These are phyloP conservation scores for Salarias fasciatus DNA, from an alignment of 2,797 vertebrate species.

Conservation along the genomic window DNA sequence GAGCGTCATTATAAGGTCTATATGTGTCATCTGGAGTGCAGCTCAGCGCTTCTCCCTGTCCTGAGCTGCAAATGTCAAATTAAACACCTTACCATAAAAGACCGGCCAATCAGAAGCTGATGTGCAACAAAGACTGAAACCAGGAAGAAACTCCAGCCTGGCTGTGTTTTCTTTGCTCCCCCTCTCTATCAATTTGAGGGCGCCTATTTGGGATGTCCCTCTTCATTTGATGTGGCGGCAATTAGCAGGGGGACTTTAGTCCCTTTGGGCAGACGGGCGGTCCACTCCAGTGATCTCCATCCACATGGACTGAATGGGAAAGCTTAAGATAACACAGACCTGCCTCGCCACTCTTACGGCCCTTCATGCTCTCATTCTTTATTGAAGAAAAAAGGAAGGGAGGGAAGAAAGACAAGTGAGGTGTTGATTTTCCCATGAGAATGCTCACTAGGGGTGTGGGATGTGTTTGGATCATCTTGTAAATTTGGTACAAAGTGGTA, in stretches of 20 bases:
- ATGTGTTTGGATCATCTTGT: background rate
- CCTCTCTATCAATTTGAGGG: conserved; percentile 83
- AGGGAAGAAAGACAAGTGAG: conserved; percentile 56
- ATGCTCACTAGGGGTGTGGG: conserved; percentile 61
- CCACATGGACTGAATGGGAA: conserved; percentile 80
- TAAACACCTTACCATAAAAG: too few relatives aligned
- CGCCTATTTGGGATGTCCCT: conserved; percentile 80
- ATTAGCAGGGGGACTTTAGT: conserved; percentile 90
- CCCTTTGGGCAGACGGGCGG: conserved; percentile 78
- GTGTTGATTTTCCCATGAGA: conserved; percentile 89
- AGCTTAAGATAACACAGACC: conserved; percentile 78
- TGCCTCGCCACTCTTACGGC: conserved; percentile 72
- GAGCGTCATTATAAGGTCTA: too few relatives aligned
- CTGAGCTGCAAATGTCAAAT: too few relatives aligned
- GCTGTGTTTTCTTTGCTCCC: conserved; percentile 55
- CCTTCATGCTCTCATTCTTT: conserved; percentile 16
- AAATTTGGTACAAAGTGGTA: too few relatives aligned
- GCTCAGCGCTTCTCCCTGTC: too few relatives aligned
- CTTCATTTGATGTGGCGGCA: conserved; percentile 92
- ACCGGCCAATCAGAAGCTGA: too few relatives aligned
- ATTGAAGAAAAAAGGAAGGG: conserved; percentile 44
- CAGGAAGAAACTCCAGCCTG: background rate
- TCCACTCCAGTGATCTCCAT: conserved; percentile 88
- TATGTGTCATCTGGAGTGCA: too few relatives aligned
- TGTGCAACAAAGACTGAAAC: conserved; percentile 16